Percentiles rank a stretch among this genome's conserved stretches.
Conservation (phyloP, 1,140 invertebrate species). For the Plodia interpunctella region DNA sequence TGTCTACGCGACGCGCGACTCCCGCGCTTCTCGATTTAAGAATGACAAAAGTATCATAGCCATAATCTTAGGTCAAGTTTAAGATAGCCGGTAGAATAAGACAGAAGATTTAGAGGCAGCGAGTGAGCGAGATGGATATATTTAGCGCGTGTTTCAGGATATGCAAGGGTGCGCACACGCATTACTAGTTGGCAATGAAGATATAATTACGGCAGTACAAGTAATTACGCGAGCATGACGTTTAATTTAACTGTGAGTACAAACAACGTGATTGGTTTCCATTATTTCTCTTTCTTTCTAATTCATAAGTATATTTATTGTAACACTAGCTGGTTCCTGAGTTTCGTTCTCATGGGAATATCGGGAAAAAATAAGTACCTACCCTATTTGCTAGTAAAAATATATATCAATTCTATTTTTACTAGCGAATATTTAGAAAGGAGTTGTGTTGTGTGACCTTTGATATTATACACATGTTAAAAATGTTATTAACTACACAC, state of each 20-base stretch:
- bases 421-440: too few species aligned
- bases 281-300: too few species aligned
- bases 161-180: conserved; percentile 35
- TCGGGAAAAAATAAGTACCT: too few species aligned
- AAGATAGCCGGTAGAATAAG: conserved; percentile 36
- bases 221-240: background rate
- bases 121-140: conserved; percentile 30
- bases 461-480: too few species aligned
- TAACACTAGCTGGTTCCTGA: too few species aligned
- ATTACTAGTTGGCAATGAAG: conserved; percentile 51
- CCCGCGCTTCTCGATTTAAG: conserved; percentile 29
- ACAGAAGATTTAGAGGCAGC: conserved; percentile 22
- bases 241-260: background rate
- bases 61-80: conserved; percentile 56
- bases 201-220: conserved; percentile 15
- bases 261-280: too few species aligned
- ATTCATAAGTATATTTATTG: too few species aligned
- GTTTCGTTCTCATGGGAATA: too few species aligned
- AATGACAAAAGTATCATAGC: conserved; percentile 40
- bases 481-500: too few species aligned
- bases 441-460: too few species aligned
- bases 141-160: conserved; percentile 18
- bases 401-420: too few species aligned
- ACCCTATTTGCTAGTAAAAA: too few species aligned
- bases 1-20: conserved; percentile 24